Base-by-base conservation (phyloP, 2,113 vertebrate species). In the Laticauda colubrina region DNA sequence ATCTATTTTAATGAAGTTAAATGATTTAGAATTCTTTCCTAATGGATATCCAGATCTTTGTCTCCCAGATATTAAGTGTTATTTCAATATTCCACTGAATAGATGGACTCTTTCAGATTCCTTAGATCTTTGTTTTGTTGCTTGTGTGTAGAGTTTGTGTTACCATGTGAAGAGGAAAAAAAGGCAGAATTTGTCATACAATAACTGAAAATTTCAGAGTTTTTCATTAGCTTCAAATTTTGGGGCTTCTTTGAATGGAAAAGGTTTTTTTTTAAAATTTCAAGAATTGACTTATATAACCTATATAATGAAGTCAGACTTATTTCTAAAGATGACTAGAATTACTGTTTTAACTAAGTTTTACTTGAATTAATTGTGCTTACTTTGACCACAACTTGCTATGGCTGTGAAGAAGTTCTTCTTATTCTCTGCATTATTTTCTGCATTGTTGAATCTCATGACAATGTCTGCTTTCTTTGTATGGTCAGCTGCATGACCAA, bases 391-490 rank as follows among this genome's bases (percentile, higher is more conserved):
- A n/a, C 24, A 54, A 53, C 20, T 45, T 81, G n/a, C n/a, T 39
- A 23, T 5, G 9, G 53, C 51, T 48, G 1, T 56, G 69, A 15
- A 24, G 29, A 34, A 24, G 81, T 85, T 20, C 26, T 51, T 34
- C 85, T 56, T 48, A 11, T 81, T 51, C 9, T 39, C 24, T 85
- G 54, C 51, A 51, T 51, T 51, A 51, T 51, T 85, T 59, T 92
- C 57, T 87, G 1, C 51, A n/a, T 51, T 48, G 87, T 51, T 21
- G 14, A 55, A 43, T 56, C 9, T 89, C 29, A 24, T 18, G 54
- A 34, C 3, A 91, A 87, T 96, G 26, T 24, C 5, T 59, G 26
- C 57, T 43, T 85, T 53, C 61, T 59, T 94, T 92, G 48, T 57
- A 57, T 34, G 9, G 24, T 10, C 26, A 75, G 2, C 34, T 55